Percentiles rank a stretch among this genome's conserved stretches.
phyloP scores from a whole-genome alignment of 2,888 invertebrate genomes.

The Erpobdella octoculata region DNA sequence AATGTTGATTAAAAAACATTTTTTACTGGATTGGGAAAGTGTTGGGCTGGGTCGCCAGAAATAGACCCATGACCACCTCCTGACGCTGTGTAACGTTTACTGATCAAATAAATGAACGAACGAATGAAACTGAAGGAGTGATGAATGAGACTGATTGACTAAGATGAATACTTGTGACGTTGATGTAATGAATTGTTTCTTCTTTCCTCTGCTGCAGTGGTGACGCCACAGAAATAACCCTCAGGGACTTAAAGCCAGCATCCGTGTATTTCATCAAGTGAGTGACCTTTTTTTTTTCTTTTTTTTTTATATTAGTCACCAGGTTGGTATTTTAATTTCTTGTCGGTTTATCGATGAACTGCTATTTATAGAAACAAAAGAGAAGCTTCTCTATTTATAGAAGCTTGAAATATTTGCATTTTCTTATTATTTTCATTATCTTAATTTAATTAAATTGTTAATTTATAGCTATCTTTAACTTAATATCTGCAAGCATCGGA shows the following conservation, averaged over 20 bases:
- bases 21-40: too few species aligned
- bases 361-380: too few species aligned
- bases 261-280: conserved; percentile 74
- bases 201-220: conserved; percentile 42
- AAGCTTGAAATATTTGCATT: too few species aligned
- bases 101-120: not conserved
- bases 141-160: too few species aligned
- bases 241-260: conserved; percentile 77
- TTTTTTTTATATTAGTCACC: too few species aligned
- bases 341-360: too few species aligned
- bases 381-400: too few species aligned
- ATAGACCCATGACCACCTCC: not conserved
- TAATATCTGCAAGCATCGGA: too few species aligned
- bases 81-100: not conserved
- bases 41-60: not conserved
- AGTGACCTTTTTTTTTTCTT: conserved; percentile 34
- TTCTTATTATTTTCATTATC: not conserved
- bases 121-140: not conserved
- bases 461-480: too few species aligned
- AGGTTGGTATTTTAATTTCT: too few species aligned
- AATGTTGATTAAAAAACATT: too few species aligned
- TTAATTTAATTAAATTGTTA: not conserved
- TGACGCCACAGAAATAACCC: conserved; percentile 54
- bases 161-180: not conserved
- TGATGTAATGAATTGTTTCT: not conserved